A percentile compares a stretch with the other conserved stretches of the same genome.
These are phyloP conservation scores for Picus viridis DNA, from an alignment of 2,797 vertebrate species.

Conservation along the genomic window DNA sequence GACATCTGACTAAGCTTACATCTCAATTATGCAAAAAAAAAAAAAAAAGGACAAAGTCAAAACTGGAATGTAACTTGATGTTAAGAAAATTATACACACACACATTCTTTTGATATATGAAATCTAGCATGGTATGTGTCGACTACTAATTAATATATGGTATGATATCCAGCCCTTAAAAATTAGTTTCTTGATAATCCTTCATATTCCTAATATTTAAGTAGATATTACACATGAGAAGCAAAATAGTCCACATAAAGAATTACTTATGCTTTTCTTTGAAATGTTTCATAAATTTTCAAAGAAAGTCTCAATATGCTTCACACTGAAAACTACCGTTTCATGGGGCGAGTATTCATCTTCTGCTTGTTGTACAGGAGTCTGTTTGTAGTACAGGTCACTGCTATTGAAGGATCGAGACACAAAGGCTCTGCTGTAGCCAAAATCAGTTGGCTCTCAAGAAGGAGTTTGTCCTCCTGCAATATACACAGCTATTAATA, in stretches of 20 bases:
- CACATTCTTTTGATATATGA: background rate
- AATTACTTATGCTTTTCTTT: background rate
- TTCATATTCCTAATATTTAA: background rate
- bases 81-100: background rate
- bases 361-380: slow-evolving; percentile 98
- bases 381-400: slow-evolving; percentile 94
- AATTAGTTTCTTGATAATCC: background rate
- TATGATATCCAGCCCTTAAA: background rate
- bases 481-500: slow-evolving; percentile 45
- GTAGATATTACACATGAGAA: background rate
- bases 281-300: background rate
- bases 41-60: background rate
- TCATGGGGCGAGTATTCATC: slow-evolving; percentile 97
- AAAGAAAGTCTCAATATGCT: background rate
- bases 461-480: slow-evolving; percentile 95
- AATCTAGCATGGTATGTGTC: background rate
- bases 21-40: background rate
- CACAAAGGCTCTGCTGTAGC: slow-evolving; percentile 97
- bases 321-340: slow-evolving; percentile 82
- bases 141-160: background rate
- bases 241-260: background rate
- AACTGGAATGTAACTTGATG: background rate
- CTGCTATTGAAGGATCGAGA: slow-evolving; percentile 95
- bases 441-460: slow-evolving; percentile 97
- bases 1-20: background rate